Conservation (phyloP, 2,888 invertebrate species). For the Byasa hedistus region DNA sequence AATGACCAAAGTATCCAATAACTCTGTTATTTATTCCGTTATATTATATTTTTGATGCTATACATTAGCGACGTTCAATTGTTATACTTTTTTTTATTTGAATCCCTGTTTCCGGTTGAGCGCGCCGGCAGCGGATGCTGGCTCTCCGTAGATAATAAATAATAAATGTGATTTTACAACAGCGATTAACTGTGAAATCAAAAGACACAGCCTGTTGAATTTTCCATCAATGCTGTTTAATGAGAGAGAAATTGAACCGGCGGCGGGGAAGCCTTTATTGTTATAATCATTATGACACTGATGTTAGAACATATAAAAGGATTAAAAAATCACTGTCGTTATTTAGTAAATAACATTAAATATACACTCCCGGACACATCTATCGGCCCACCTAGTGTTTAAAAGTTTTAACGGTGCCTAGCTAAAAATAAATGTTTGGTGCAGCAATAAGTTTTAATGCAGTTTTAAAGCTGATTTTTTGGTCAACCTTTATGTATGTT, state of each 20-base stretch:
- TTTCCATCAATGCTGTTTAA: conserved; percentile 21
- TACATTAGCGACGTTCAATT: background rate
- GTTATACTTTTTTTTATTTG: conserved; percentile 15
- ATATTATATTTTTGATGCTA: background rate
- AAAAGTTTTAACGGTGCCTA: no score
- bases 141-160: conserved; percentile 29
- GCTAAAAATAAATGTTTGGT: no score
- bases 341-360: no score
- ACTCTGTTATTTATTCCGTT: background rate
- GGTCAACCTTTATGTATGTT: no score
- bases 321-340: background rate
- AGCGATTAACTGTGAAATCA: conserved; percentile 28
- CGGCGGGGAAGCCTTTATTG: background rate
- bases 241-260: conserved; percentile 19
- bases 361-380: no score
- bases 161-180: conserved; percentile 31
- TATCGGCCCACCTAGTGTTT: no score
- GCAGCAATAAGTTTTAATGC: no score
- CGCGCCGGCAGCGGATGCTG: conserved; percentile 28
- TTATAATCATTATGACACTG: conserved; percentile 2
- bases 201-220: conserved; percentile 29
- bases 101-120: conserved; percentile 13
- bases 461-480: no score
- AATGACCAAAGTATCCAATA: no score
- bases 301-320: background rate